phyloP scores from a whole-genome alignment of 2,797 vertebrate genomes.

The Squalus acanthias region DNA sequence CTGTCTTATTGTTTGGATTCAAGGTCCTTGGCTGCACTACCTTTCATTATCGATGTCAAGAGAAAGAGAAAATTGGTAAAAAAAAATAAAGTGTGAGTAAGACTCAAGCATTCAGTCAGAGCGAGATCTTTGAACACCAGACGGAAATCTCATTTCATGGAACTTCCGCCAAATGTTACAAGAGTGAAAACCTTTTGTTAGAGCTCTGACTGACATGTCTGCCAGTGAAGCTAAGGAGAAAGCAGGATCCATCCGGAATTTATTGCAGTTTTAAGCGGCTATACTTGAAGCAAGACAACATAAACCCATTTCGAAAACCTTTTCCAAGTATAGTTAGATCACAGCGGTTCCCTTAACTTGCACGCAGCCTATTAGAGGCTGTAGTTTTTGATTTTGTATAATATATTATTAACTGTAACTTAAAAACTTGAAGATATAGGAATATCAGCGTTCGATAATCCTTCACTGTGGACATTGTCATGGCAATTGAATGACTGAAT shows the following conservation, averaged over 20 bases:
- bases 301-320: neutral
- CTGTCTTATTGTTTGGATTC: neutral
- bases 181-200: neutral
- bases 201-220: neutral
- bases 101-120: neutral
- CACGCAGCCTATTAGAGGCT: neutral
- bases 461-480: neutral
- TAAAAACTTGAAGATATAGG: neutral
- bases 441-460: neutral
- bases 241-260: neutral
- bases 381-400: neutral
- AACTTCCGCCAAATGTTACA: neutral
- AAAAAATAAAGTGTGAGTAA: neutral
- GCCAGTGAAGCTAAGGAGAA: no score
- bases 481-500: neutral
- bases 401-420: neutral
- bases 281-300: neutral
- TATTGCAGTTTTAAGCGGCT: neutral
- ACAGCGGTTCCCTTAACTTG: neutral
- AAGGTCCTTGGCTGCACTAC: neutral
- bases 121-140: neutral
- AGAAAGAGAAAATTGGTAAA: neutral
- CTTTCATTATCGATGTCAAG: neutral
- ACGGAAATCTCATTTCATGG: neutral
- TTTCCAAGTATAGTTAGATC: neutral